Evolutionary conservation across 1,140 invertebrate species (phyloP), one percentile per base, ranked within the genome.

Genomic region (Meloidogyne hapla): DNA sequence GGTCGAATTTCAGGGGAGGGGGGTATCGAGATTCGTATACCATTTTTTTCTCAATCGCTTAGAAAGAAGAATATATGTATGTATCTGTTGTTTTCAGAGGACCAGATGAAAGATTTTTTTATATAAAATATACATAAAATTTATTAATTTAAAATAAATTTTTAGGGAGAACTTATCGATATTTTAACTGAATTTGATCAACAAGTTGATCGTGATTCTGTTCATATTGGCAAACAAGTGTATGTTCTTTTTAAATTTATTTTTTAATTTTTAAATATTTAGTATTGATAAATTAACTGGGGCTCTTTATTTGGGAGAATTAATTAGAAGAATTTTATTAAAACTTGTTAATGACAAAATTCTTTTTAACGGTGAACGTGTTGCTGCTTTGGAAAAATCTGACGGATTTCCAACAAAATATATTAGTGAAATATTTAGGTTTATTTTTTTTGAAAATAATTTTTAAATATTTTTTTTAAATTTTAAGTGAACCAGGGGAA

Each of bases 261-360:
- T 23, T 77, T 4, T 64, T 67, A 71, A 70, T 65, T 25, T 38
- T 45, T 25, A 33, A 13, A 18, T 62, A 13, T 72, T 72, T n/a
- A 86, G 85, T 26, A 85, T 86, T 62, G 85, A 86, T 68, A 86
- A 86, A 69, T 64, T 86, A 33, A 87, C 86, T 38, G 85, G 85
- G 45, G 85, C 85, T 15, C 75, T 87, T 0, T 86, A 87, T 74
- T 73, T 86, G 26, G 85, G 85, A n/a, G 85, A 86, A 40, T 72
- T 86, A 38, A 84, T 85, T 12, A 77, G 85, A n/a, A 67, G 77
- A 21, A 84, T 86, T 33, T 75, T 86, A 2, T 74, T 81, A 10
- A 86, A 86, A 71, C 66, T 86, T 38, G 66, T 76, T n/a, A 28
- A 87, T 21, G 86, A 86, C 65, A 40, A 81, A 26, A 45, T 84